Percentiles rank a stretch among this genome's conserved stretches.
Conservation (phyloP, 2,888 invertebrate genomes). For the Hedychridium roseum region DNA sequence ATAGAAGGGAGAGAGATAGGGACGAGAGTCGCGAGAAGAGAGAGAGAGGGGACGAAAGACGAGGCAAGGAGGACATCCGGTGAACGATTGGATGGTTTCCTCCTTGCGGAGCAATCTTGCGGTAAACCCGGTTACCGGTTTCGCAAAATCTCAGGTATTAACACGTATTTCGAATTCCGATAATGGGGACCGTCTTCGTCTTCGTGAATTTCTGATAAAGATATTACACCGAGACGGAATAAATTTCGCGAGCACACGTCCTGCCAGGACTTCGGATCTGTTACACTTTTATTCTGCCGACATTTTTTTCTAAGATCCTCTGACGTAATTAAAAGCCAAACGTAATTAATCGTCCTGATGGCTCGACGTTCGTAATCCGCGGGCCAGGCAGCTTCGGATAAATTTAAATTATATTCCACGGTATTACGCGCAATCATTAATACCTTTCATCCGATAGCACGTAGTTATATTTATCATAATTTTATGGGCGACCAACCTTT, state of each 20-base stretch:
- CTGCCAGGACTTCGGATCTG: slow-evolving; percentile 13
- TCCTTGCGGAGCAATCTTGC: slow-evolving; percentile 62
- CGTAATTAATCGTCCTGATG: slow-evolving; percentile 38
- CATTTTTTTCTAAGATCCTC: slow-evolving; percentile 16
- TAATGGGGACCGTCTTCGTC: slow-evolving; percentile 35
- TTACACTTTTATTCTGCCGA: slow-evolving; percentile 18
- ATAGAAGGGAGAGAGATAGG: slow-evolving; percentile 14
- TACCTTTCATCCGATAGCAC: slow-evolving; percentile 27
- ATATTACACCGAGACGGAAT: neutral
- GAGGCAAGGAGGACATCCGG: slow-evolving; percentile 57
- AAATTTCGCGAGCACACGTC: neutral
- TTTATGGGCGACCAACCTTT: too few species aligned
- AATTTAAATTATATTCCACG: slow-evolving; percentile 44
- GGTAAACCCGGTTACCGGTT: slow-evolving; percentile 62
- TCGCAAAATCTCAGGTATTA: slow-evolving; percentile 52
- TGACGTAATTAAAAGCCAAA: slow-evolving; percentile 47
- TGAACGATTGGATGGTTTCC: slow-evolving; percentile 62
- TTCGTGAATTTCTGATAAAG: slow-evolving; percentile 22
- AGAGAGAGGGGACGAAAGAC: slow-evolving; percentile 21
- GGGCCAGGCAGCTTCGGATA: slow-evolving; percentile 31
- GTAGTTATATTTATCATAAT: too few species aligned
- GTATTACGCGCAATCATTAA: slow-evolving; percentile 37
- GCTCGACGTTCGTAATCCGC: slow-evolving; percentile 30
- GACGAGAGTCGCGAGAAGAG: slow-evolving; percentile 15
- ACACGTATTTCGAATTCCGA: slow-evolving; percentile 46